Conservation (phyloP, 1,140 invertebrate species). For the Atta texana region DNA sequence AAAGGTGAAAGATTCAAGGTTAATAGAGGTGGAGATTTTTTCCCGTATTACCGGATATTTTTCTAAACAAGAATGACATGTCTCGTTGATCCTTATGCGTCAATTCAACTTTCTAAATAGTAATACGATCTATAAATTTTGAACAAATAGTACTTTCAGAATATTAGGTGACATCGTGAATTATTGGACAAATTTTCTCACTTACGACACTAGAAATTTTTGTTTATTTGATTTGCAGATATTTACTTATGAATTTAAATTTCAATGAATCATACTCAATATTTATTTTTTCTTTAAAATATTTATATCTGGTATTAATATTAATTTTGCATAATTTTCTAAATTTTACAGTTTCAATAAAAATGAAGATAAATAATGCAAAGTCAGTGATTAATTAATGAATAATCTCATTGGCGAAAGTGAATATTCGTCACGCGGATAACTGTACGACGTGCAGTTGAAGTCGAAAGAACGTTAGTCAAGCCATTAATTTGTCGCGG, state of each 20-base stretch:
- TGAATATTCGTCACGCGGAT: slow-evolving; percentile 25
- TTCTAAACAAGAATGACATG: background rate
- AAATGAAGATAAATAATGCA: background rate
- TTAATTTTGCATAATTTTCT: background rate
- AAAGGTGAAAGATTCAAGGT: slow-evolving; percentile 75
- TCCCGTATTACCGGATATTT: slow-evolving; percentile 46
- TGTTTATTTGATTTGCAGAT: background rate
- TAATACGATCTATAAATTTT: background rate
- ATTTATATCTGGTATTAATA: background rate
- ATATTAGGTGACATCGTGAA: background rate
- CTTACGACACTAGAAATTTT: background rate
- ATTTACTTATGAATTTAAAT: slow-evolving; percentile 4
- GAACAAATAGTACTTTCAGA: background rate
- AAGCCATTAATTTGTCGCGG: slow-evolving; percentile 54
- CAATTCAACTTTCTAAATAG: background rate
- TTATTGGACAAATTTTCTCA: background rate
- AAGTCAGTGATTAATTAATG: slow-evolving; percentile 14
- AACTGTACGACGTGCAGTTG: background rate
- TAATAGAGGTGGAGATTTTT: slow-evolving; percentile 76
- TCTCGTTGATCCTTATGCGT: background rate
- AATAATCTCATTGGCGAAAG: slow-evolving; percentile 23
- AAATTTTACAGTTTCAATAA: background rate
- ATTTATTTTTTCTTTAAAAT: no score
- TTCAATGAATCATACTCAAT: background rate
- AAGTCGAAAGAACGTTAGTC: slow-evolving; percentile 44